Evolutionary conservation across 2,113 vertebrate species (phyloP).

Genomic region (Ahaetulla prasina): DNA sequence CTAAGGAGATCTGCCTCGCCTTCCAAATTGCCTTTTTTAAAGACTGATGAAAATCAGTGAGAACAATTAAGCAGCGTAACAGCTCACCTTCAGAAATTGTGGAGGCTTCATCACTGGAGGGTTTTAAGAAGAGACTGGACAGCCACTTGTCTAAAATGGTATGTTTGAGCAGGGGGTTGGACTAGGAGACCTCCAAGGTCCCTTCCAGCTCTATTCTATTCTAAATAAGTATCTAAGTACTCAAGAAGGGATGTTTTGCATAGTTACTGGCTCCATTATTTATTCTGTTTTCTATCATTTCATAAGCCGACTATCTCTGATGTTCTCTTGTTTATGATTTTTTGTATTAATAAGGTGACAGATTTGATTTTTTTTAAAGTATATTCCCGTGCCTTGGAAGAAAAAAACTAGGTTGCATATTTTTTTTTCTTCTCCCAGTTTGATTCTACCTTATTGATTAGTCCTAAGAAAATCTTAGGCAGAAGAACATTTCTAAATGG

Average conservation of each 20-base stretch:
- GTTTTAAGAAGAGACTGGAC: too few species aligned
- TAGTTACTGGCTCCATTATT: background rate
- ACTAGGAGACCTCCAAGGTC: too few species aligned
- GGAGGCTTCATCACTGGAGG: too few species aligned
- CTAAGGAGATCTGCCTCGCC: background rate
- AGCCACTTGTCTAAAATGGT: too few species aligned
- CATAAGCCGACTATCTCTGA: background rate
- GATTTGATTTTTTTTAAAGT: background rate
- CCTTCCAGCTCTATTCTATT: too few species aligned
- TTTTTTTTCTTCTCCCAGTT: background rate
- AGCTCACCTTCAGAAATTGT: too few species aligned
- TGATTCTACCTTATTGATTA: background rate
- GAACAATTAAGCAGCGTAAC: too few species aligned
- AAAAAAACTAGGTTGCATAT: background rate
- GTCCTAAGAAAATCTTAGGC: background rate
- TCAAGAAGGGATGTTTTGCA: background rate
- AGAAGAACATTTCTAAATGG: background rate
- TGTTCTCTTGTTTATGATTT: background rate
- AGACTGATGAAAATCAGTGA: background rate
- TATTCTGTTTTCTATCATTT: background rate
- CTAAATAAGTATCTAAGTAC: background rate
- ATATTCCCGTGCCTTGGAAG: background rate
- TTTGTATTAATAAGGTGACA: background rate
- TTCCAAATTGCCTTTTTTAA: background rate
- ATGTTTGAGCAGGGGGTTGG: too few species aligned